Percentiles rank a stretch among this genome's conserved stretches.
These are phyloP conservation scores for Eubucco bourcierii DNA, from an alignment of 2,113 vertebrate species.

Conservation along the genomic window DNA sequence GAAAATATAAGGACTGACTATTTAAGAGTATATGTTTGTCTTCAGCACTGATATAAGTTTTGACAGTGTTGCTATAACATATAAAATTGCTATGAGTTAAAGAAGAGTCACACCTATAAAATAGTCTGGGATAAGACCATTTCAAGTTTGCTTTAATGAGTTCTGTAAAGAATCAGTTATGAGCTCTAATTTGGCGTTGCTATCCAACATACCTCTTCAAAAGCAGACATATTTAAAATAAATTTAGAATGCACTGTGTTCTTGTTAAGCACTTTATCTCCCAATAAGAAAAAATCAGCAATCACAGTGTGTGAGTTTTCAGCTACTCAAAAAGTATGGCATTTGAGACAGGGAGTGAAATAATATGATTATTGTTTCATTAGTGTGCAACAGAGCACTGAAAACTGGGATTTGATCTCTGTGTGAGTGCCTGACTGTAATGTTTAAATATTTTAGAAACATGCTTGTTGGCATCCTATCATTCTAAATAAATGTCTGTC, in stretches of 20 bases:
- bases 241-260: not conserved
- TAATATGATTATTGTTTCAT: not conserved
- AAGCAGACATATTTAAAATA: not conserved
- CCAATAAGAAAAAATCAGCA: not conserved
- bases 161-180: not conserved
- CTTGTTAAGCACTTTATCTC: not conserved
- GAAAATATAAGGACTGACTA: not conserved
- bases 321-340: not conserved
- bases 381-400: not conserved
- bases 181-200: not conserved
- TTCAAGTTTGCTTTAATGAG: not conserved
- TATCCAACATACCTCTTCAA: not conserved
- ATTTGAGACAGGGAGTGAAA: not conserved
- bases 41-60: not conserved
- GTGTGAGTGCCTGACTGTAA: not conserved
- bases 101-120: not conserved
- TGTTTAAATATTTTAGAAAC: not conserved
- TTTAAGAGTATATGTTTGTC: not conserved
- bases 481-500: not conserved
- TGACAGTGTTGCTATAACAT: not conserved
- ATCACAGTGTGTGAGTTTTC: not conserved
- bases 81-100: not conserved
- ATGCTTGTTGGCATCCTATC: not conserved
- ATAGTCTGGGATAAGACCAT: not conserved
- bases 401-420: not conserved